Evolutionary conservation across 2,113 vertebrate species (phyloP), one percentile per base, ranked within the genome.

Genomic region (Brachirus orientalis): DNA sequence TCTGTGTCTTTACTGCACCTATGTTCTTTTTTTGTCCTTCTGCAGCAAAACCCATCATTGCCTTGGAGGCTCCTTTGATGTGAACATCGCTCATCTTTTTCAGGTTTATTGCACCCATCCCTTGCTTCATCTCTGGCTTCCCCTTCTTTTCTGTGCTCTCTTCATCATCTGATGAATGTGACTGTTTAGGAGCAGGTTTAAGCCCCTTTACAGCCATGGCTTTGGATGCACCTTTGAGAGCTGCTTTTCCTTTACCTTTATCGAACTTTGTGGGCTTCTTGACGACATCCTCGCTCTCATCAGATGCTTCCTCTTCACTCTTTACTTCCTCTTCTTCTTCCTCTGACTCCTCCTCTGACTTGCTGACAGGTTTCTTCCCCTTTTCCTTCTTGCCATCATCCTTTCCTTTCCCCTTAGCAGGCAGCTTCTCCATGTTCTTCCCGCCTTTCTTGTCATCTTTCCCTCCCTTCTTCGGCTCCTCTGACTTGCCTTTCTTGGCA

Each of bases 321-420:
- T 86, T 79, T 44, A 73, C 48, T 47, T 89, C 90, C 1, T 95
- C 95, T 0, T 94, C 94, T 19, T 88, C 92, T 33, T 96, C 94
- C 52, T 96, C 95, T 0, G 92, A 93, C 61, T 92, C 94, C 10
- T 95, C 94, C 58, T 95, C 95, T 0, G 92, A 93, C 63, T 96
- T 95, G 8, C 81, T 94, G 1, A 75, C 90, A 60, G 92, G 93
- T 78, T 94, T 95, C 75, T 95, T 95, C 43, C 88, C 88, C 38
- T 96, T 96, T 71, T 92, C 95, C 63, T 91, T 93, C 69, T 93
- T 94, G 28, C 80, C 88, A 47, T 91, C 89, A 45, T 92, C 92
- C 71, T 93, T 94, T n/a, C 88, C 90, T 75, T 94, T 94, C n/a
- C 87, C 91, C 75, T 93, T 92, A 22, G 74, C 65, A 56, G 91